Evolutionary conservation across 1,140 invertebrate species (phyloP).

Genomic region (Ceratina australensis): DNA sequence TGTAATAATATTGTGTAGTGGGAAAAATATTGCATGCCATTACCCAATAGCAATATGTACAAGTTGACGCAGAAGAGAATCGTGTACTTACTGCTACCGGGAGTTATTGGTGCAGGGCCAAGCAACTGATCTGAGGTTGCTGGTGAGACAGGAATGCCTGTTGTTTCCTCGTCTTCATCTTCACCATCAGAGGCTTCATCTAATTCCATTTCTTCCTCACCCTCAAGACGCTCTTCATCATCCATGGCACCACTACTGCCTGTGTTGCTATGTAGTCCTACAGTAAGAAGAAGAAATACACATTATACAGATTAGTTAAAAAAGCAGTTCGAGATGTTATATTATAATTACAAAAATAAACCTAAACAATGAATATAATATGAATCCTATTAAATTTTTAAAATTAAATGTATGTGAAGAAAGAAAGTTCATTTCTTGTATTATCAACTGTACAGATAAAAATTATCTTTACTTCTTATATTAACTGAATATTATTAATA

Average conservation of each 20-base stretch:
- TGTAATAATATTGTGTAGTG: constrained; percentile 10
- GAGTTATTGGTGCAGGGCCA: constrained; percentile 65
- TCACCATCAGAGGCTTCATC: constrained; percentile 78
- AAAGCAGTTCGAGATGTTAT: too few species aligned
- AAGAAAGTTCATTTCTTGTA: too few species aligned
- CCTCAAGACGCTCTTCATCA: constrained; percentile 78
- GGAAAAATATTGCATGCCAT: neutral
- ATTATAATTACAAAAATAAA: too few species aligned
- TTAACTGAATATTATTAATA: neutral
- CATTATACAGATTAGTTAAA: too few species aligned
- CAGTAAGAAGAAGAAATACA: constrained; percentile 17
- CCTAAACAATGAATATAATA: too few species aligned
- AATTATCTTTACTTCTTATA: neutral
- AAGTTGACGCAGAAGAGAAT: constrained; percentile 8
- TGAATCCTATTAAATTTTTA: too few species aligned
- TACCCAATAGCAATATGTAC: neutral
- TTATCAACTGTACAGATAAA: neutral
- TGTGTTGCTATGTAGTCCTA: constrained; percentile 60
- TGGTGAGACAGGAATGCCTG: constrained; percentile 75
- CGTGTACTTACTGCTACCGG: constrained; percentile 70
- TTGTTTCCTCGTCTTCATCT: constrained; percentile 77
- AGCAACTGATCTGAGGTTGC: constrained; percentile 77
- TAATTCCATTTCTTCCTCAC: constrained; percentile 79
- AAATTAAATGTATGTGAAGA: neutral
- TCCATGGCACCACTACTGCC: constrained; percentile 73